Evolutionary conservation across 2,797 vertebrate genomes (phyloP), one percentile per base, ranked within the genome.

Genomic region (Erpetoichthys calabaricus): DNA sequence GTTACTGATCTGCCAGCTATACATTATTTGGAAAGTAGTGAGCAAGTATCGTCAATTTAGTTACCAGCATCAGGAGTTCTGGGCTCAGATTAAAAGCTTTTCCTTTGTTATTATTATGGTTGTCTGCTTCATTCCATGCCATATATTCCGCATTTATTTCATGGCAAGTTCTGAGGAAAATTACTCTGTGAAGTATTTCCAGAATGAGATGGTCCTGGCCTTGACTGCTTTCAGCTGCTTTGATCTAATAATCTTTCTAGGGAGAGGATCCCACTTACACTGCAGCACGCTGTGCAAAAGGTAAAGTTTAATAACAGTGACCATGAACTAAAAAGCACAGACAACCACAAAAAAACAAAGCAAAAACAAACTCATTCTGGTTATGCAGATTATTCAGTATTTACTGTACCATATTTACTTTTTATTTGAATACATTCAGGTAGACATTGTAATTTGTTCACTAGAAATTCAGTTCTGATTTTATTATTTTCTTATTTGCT

Each of bases 201-300:
- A 77, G 53, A 97, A 97, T 6, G 93, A 97, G 62, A 73, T 96
- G n/a, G 86, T 91, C 59, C 62, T 98, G 64, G 85, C 88, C 55
- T 25, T 93, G 57, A 95, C 89, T 8, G 83, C 89, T 0, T 74
- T 97, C 9, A 91, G 88, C 64, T 96, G 90, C 56, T 70, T 86
- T 49, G 94, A 98, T 68, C 77, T 91, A 77, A 70, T 97, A 54
- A 86, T 81, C 0, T 91, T 97, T 0, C 60, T 86, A 50, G 68
- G 90, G 2, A 83, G 71, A 0, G 86, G 82, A 57, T 56, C 65
- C 43, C 79, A 67, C 55, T 47, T 69, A 55, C 59, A 57, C 45
- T 6, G 8, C 9, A 6, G 4, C 45, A 4, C n/a, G 2, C 5
- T 41, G 25, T 57, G 53, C 9, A 43, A 25, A 25, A 25, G 25